Conservation (phyloP, 1,140 invertebrate species). For the Pseudomyrmex cubaensis region DNA sequence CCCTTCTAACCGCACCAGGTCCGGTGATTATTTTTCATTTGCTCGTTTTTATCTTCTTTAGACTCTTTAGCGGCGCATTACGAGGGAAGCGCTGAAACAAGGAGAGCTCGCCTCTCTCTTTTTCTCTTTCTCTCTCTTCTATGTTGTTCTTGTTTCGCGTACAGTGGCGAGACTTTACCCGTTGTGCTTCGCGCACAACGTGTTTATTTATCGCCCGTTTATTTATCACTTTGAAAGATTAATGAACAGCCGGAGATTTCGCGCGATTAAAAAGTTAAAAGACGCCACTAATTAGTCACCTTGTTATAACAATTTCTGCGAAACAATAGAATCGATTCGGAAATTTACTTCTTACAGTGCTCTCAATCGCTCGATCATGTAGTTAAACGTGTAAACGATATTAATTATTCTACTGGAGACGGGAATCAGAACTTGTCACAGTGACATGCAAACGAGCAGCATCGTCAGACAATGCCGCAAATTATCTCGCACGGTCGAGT, state of each 20-base stretch:
- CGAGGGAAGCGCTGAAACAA: constrained; percentile 61
- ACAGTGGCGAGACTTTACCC: constrained; percentile 38
- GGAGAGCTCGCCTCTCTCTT: neutral
- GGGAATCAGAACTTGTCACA: neutral
- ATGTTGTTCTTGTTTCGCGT: constrained; percentile 51
- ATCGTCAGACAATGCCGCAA: neutral
- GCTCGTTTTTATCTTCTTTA: constrained; percentile 74
- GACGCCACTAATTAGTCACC: neutral
- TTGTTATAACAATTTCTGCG: neutral
- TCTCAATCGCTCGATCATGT: neutral
- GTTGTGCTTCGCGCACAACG: constrained; percentile 34
- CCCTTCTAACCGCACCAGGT: constrained; percentile 56
- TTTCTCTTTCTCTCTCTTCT: constrained; percentile 13
- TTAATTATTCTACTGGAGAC: too few species aligned
- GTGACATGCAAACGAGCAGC: neutral
- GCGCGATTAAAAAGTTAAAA: constrained; percentile 17
- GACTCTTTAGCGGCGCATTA: constrained; percentile 66
- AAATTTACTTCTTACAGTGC: neutral
- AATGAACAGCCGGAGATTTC: constrained; percentile 19
- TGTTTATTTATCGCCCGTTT: constrained; percentile 55
- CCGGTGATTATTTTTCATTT: constrained; percentile 78
- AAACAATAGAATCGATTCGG: neutral
- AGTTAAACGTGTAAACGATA: too few species aligned
- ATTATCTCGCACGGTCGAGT: constrained; percentile 4
- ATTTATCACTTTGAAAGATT: constrained; percentile 52